phyloP scores from a whole-genome alignment of 2,113 vertebrate species.

The Pedetes capensis region DNA sequence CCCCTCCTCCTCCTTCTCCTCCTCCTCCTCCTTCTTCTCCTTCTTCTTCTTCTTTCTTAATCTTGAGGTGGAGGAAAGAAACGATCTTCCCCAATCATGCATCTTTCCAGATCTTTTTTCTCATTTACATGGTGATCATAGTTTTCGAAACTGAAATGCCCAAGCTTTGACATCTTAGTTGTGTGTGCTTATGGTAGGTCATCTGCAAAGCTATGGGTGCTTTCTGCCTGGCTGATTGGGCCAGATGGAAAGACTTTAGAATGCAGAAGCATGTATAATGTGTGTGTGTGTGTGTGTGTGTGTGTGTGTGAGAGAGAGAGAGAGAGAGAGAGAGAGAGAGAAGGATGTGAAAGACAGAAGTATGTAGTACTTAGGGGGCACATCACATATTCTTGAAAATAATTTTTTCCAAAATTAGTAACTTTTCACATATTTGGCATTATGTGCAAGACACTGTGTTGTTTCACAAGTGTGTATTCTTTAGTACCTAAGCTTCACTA shows the following conservation, averaged over 20 bases:
- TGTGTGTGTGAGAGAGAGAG: background rate
- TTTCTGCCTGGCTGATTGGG: background rate
- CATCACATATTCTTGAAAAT: background rate
- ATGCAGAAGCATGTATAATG: background rate
- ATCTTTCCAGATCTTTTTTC: background rate
- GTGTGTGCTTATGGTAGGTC: background rate
- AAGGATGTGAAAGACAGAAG: too few species aligned
- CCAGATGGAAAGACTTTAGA: background rate
- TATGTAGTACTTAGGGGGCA: too few species aligned
- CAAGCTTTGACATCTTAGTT: background rate
- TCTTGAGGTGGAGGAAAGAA: too few species aligned
- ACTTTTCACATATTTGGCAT: background rate
- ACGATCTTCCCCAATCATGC: background rate
- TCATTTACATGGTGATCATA: too few species aligned
- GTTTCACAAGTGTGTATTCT: background rate
- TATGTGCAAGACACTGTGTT: background rate
- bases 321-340: background rate
- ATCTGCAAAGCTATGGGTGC: background rate
- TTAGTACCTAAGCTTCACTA: background rate
- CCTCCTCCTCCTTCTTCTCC: too few species aligned
- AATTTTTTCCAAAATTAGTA: background rate
- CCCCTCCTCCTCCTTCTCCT: too few species aligned
- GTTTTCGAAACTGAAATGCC: background rate
- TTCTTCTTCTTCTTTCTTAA: background rate
- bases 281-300: background rate